Conservation (phyloP, 2,888 invertebrate genomes). For the Herminia tarsipennalis region DNA sequence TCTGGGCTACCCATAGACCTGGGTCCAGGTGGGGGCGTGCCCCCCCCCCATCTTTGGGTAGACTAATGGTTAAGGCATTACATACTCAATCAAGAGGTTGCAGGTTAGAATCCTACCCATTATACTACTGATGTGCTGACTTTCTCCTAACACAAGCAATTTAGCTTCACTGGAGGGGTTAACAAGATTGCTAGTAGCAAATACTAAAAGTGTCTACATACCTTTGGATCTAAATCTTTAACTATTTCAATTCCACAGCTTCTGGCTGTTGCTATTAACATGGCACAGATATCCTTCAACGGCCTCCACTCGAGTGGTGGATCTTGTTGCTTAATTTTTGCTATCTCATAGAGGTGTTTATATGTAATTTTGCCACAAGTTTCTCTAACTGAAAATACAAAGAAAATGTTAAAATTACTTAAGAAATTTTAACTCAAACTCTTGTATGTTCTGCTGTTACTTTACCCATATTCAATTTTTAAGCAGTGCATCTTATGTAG, state of each 20-base stretch:
- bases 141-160: not conserved
- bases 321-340: conserved; percentile 96
- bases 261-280: conserved; percentile 91
- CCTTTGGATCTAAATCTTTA: conserved; percentile 88
- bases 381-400: conserved; percentile 87
- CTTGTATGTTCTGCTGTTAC: no score
- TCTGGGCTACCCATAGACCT: no score
- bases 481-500: no score
- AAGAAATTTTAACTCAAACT: no score
- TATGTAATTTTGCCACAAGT: conserved; percentile 95
- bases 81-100: no score
- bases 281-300: conserved; percentile 91
- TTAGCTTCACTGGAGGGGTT: not conserved
- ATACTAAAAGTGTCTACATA: conserved; percentile 32
- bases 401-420: no score
- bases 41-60: no score
- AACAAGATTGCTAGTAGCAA: not conserved
- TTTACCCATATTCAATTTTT: no score
- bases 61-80: no score
- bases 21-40: no score
- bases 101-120: no score
- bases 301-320: conserved; percentile 88
- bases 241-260: conserved; percentile 95
- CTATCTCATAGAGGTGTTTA: conserved; percentile 99
- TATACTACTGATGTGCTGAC: no score